These are phyloP conservation scores for Microctonus brassicae DNA, from an alignment of 2,888 invertebrate genomes.

Conservation along the genomic window DNA sequence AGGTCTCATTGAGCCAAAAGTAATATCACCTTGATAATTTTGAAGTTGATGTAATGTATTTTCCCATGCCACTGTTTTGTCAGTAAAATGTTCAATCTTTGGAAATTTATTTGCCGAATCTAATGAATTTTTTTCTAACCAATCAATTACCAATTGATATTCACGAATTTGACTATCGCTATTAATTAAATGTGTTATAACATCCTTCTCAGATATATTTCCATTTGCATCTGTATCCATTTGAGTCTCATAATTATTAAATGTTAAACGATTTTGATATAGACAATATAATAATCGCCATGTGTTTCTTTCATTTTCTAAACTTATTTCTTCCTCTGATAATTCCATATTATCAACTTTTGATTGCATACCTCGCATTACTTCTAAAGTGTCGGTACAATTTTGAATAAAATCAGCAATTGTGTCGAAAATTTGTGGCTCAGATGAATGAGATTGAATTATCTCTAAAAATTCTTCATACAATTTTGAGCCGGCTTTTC, in stretches of 20 bases:
- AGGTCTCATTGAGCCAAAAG: constrained; percentile 73
- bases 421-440: constrained; percentile 72
- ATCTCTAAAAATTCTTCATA: constrained; percentile 64
- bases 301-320: constrained; percentile 88
- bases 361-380: constrained; percentile 66
- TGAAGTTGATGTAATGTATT: constrained; percentile 88
- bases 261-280: constrained; percentile 82
- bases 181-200: constrained; percentile 74
- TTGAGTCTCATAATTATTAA: constrained; percentile 53
- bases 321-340: constrained; percentile 60
- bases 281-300: constrained; percentile 89
- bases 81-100: constrained; percentile 81
- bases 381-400: constrained; percentile 75
- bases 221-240: constrained; percentile 54
- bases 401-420: constrained; percentile 76
- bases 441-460: constrained; percentile 59
- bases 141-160: constrained; percentile 90
- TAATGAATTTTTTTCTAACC: constrained; percentile 88
- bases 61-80: constrained; percentile 89
- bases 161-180: constrained; percentile 74
- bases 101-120: constrained; percentile 71
- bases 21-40: constrained; percentile 70
- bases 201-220: constrained; percentile 74
- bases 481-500: constrained; percentile 58
- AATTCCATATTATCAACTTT: constrained; percentile 60